Evolutionary conservation across 2,113 vertebrate species (phyloP), one percentile per base, ranked within the genome.

Genomic region (Cygnus buccinator): DNA sequence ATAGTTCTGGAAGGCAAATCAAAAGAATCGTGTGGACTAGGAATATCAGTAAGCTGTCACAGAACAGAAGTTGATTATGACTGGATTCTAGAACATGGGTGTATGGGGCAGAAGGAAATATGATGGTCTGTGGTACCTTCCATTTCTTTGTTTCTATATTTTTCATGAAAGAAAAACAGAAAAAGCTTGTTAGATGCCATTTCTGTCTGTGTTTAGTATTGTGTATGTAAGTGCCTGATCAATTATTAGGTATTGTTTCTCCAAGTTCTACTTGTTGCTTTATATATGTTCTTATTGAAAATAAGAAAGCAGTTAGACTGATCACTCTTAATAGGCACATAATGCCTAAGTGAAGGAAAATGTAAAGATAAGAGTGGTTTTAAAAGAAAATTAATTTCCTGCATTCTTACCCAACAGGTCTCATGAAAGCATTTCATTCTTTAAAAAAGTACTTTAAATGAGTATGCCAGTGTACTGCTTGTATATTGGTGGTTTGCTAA

Each of bases 401-500:
- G 18, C 26, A 10, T 71, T 97, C 95, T 95, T 83, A 76, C 55
- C 73, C 41, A 59, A 43, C 11, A 9, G 10, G 9, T 87, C 82
- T 94, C n/a, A 59, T 55, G 43, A 87, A 95, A 94, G 52, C 48
- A 16, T 29, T 95, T 61, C 8, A 46, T 78, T 90, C 57, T 84
- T 80, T 33, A 44, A 84, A 71, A 94, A 94, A 77, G 39, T 3
- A n/a, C 43, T 88, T 86, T 17, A 39, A 86, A 20, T 86, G 82
- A 73, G 63, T 90, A 18, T 46, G 41, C 74, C 72, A 87, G 46
- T 63, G 8, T 2, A 18, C 25, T 43, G 20, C 91, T 87, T 84
- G 48, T 79, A 29, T 83, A 29, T 52, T 94, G 50, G 8, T 94
- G 39, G 26, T 86, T 96, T 94, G 57, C 67, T 89, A 72, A 95